phyloP scores from a whole-genome alignment of 2,888 invertebrate species.

The Cryptophagus acutangulus region DNA sequence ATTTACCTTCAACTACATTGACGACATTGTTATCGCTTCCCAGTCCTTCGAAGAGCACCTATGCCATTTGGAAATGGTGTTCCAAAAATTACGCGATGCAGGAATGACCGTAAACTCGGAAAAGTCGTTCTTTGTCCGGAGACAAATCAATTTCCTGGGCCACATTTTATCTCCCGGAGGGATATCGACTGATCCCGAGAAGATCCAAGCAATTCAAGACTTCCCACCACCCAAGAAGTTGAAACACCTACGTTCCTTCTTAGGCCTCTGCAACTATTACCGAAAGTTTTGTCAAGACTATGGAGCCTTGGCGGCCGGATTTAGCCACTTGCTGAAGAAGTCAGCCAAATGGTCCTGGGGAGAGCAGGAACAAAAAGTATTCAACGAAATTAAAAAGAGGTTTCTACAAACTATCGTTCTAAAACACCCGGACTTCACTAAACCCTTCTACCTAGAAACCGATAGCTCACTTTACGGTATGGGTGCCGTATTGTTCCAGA shows the following conservation, averaged over 20 bases:
- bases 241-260: slow-evolving; percentile 10
- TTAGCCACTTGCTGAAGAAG: slow-evolving; percentile 14
- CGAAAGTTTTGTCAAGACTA: slow-evolving; percentile 9
- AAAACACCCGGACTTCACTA: slow-evolving; percentile 8
- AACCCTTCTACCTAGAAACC: slow-evolving; percentile 7
- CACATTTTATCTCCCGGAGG: slow-evolving; percentile 19
- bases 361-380: slow-evolving; percentile 6
- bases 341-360: slow-evolving; percentile 11
- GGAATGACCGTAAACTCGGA: slow-evolving; percentile 22
- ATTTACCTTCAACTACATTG: slow-evolving; percentile 29
- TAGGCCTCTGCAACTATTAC: slow-evolving; percentile 12
- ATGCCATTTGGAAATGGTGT: slow-evolving; percentile 20
- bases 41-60: slow-evolving; percentile 21
- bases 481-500: slow-evolving; percentile 9
- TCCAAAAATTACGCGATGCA: slow-evolving; percentile 16
- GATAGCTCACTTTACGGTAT: slow-evolving; percentile 9
- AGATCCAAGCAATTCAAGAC: slow-evolving; percentile 11
- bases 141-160: slow-evolving; percentile 18
- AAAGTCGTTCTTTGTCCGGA: slow-evolving; percentile 23
- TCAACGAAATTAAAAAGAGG: slow-evolving; percentile 7
- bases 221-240: slow-evolving; percentile 9
- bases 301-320: slow-evolving; percentile 8
- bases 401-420: slow-evolving; percentile 11
- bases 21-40: slow-evolving; percentile 32
- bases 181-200: slow-evolving; percentile 18